phyloP scores from a whole-genome alignment of 2,888 invertebrate genomes.

The Cataglyphis rosenhaueri region DNA sequence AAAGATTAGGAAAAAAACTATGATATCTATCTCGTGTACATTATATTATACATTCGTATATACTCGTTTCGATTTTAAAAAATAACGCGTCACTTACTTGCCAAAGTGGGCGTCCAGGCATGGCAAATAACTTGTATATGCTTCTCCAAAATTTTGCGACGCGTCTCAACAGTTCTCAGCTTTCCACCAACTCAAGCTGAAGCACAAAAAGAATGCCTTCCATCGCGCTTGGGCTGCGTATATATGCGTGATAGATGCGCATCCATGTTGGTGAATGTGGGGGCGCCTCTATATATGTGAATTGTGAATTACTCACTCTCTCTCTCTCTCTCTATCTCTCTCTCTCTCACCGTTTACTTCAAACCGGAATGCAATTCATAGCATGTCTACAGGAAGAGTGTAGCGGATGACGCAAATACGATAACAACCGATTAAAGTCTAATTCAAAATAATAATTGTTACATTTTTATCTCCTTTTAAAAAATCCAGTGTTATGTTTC shows the following conservation, averaged over 20 bases:
- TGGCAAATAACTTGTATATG: conserved; percentile 82
- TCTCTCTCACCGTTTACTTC: conserved; percentile 60
- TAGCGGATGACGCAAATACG: conserved; percentile 24
- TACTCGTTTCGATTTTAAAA: not conserved
- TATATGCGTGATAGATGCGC: conserved; percentile 83
- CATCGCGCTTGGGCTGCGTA: conserved; percentile 79
- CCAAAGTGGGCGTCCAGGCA: conserved; percentile 93
- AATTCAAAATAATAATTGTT: not conserved
- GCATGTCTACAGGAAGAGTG: conserved; percentile 23
- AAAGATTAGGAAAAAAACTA: not conserved
- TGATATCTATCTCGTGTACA: not conserved
- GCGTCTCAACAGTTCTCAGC: conserved; percentile 44
- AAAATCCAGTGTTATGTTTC: not conserved
- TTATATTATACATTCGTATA: no score
- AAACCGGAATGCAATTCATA: conserved; percentile 49
- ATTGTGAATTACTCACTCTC: conserved; percentile 36
- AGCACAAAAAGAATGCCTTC: conserved; percentile 83
- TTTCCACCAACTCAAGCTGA: conserved; percentile 72
- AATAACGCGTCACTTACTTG: conserved; percentile 87
- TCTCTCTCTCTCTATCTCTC: no score
- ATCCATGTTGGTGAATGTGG: conserved; percentile 80
- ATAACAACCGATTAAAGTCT: not conserved
- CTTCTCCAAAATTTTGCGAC: conserved; percentile 48
- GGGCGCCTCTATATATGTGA: conserved; percentile 84
- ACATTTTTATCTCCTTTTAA: not conserved